Conservation (phyloP, 2,888 invertebrate species). For the Drosophila anomelani region DNA sequence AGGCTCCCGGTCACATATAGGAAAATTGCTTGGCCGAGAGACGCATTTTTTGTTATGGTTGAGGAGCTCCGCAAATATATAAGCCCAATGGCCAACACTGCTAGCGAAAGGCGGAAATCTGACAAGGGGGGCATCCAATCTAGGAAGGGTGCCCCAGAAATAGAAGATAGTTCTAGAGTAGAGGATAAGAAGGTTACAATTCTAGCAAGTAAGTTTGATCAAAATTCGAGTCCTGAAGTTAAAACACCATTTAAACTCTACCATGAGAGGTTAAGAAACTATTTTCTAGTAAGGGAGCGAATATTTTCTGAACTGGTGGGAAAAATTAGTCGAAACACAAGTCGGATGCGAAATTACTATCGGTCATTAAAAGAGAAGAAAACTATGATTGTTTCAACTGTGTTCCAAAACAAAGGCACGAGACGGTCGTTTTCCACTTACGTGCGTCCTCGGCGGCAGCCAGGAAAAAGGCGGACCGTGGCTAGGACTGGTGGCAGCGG, state of each 20-base stretch:
- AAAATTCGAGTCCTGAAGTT: not conserved
- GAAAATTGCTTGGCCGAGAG: not conserved
- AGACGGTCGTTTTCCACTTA: too few relatives aligned
- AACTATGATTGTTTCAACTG: not conserved
- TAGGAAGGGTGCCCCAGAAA: conserved; percentile 4
- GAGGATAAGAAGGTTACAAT: not conserved
- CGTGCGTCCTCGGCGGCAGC: too few relatives aligned
- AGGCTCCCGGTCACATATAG: not conserved
- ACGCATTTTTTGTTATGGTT: not conserved
- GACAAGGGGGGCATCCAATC: not conserved
- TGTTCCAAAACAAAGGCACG: too few relatives aligned
- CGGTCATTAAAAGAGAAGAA: not conserved
- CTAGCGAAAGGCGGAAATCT: not conserved
- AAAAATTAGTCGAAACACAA: too few relatives aligned
- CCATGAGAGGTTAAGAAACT: conserved; percentile 4
- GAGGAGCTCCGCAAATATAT: not conserved
- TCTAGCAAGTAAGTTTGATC: not conserved
- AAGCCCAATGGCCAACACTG: not conserved
- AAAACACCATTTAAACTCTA: conserved; percentile 1
- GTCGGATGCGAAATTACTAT: not conserved
- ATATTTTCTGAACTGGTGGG: too few relatives aligned
- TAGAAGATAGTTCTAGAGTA: not conserved
- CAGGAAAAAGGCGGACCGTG: too few relatives aligned
- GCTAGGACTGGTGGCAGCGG: too few relatives aligned
- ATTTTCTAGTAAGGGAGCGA: conserved; percentile 4